Percentiles rank a stretch among this genome's conserved stretches.
Conservation (phyloP, 1,140 invertebrate genomes). For the Conus ventricosus region DNA sequence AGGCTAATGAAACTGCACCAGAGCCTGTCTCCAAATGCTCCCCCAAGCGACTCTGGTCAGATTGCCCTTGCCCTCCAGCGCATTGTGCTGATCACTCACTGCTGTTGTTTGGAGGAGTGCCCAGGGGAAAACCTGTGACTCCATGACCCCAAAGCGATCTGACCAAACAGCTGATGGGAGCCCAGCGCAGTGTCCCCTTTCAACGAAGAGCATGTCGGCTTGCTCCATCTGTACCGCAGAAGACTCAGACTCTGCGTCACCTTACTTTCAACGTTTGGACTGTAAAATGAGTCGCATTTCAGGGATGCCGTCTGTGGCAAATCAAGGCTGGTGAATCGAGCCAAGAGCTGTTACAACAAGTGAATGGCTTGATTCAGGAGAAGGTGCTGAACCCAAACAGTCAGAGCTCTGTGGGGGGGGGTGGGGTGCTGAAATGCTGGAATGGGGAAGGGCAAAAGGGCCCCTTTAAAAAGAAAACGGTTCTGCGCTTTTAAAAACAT, state of each 20-base stretch:
- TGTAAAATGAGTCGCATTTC: neutral
- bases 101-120: neutral
- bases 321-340: conserved; percentile 1
- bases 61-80: neutral
- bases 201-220: neutral
- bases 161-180: neutral
- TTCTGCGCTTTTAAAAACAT: neutral
- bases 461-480: neutral
- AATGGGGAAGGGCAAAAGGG: neutral
- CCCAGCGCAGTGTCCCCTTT: conserved; percentile 4
- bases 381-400: neutral
- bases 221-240: neutral
- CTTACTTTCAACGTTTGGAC: neutral
- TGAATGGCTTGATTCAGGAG: neutral
- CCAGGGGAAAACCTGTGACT: neutral
- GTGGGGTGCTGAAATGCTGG: neutral
- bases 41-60: neutral
- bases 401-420: neutral
- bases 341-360: neutral
- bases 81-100: conserved; percentile 3
- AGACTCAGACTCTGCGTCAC: neutral
- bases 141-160: neutral
- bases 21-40: neutral
- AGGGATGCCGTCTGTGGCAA: neutral
- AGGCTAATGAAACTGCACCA: neutral